Conservation (phyloP, 2,797 vertebrate species). For the Hypotaenidia okinawae region DNA sequence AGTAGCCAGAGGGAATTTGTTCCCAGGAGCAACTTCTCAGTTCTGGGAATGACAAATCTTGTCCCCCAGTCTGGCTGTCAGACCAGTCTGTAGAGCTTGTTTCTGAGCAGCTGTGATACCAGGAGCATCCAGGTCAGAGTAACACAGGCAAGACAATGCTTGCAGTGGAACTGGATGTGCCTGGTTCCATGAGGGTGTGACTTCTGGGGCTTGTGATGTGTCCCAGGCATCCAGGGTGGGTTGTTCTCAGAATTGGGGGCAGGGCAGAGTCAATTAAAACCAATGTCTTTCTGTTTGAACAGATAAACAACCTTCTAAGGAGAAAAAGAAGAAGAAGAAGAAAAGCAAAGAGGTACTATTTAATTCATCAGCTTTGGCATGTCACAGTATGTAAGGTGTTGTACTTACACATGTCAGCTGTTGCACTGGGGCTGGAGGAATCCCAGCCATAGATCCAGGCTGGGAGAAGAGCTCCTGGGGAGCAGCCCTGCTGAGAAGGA, state of each 20-base stretch:
- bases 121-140: not conserved
- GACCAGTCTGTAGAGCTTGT: not conserved
- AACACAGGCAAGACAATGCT: not conserved
- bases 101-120: not conserved
- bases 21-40: not conserved
- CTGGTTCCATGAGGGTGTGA: no score
- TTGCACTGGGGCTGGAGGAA: no score
- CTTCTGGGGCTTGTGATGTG: not conserved
- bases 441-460: no score
- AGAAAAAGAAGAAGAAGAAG: slow-evolving; percentile 96
- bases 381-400: no score
- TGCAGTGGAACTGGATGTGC: not conserved
- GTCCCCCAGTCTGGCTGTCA: not conserved
- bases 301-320: slow-evolving; percentile 88
- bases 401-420: no score
- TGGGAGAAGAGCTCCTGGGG: no score
- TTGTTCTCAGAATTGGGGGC: not conserved
- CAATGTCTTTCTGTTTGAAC: not conserved
- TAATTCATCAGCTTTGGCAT: not conserved
- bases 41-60: not conserved
- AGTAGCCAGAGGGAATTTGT: not conserved
- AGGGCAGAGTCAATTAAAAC: not conserved
- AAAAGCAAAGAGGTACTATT: slow-evolving; percentile 90
- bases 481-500: no score
- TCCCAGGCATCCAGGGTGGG: not conserved